Base-by-base conservation (phyloP, 2,113 vertebrate species). In the Numenius arquata region DNA sequence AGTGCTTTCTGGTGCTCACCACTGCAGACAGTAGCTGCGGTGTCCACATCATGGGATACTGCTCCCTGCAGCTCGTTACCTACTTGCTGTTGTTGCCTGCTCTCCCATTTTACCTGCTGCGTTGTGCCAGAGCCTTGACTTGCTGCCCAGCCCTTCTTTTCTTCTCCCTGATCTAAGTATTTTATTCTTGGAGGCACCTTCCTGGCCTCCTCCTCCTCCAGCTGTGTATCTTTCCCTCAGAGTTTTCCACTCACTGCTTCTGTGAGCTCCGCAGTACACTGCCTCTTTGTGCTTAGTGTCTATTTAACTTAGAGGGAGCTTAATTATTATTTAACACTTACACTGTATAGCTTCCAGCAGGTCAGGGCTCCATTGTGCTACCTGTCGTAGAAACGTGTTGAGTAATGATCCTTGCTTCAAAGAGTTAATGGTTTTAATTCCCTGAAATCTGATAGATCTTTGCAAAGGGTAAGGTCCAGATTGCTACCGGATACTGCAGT, bases 321-420 rank as follows among this genome's bases (percentile, higher is more conserved):
- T 96, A 96, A 93, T 95, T 92, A 95, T 96, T 96, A 48, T 80
- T 96, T 94, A 97, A 94, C 87, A 45, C 90, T 90, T 43, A 65
- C 80, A 15, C 78, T 29, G 76, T 74, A 65, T 6, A 61, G 79
- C 76, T 93, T 21, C 41, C 75, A 20, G 90, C 81, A 34, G 94
- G 50, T 74, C 74, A 84, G 93, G 73, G 4, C 81, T 72, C 25
- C 93, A 67, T 89, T 93, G 95, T 90, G 80, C 58, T 23, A 40
- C 12, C 88, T 65, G 83, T 61, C 88, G 34, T 4, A 87, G 79
- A 45, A 96, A 84, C 88, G 47, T 18, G 34, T 40, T 88, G 93
- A 61, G 86, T 38, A 88, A 92, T 19, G 83, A 59, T 86, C 88
- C 76, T 65, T 6, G 52, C 86, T 68, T 14, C 93, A 72, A 94